Evolutionary conservation across 2,113 vertebrate species (phyloP).

Genomic region (Agelaius tricolor): DNA sequence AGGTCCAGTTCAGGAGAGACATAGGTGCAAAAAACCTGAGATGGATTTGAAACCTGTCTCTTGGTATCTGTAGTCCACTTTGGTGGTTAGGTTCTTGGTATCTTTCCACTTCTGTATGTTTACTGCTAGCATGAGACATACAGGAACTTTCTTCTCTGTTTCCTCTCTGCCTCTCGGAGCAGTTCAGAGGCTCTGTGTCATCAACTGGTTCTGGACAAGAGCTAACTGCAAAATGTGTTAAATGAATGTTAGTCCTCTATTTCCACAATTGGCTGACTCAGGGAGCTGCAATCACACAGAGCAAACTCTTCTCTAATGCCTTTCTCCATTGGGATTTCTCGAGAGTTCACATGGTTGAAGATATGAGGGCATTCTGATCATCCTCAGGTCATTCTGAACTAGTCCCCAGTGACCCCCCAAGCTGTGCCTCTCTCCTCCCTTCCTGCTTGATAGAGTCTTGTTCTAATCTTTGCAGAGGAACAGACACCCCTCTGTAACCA

Average conservation of each 20-base stretch:
- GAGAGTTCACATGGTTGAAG: not conserved
- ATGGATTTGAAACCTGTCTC: not conserved
- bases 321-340: not conserved
- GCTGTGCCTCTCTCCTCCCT: not conserved
- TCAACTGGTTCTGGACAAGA: not conserved
- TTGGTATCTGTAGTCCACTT: not conserved
- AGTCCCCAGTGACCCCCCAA: not conserved
- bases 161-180: not conserved
- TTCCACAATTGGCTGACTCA: not conserved
- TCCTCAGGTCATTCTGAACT: not conserved
- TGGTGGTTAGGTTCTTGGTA: too few relatives aligned
- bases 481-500: not conserved
- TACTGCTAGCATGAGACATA: not conserved
- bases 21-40: not conserved
- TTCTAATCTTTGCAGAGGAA: not conserved
- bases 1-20: not conserved
- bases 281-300: not conserved
- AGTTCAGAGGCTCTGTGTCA: not conserved
- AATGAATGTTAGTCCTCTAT: not conserved
- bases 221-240: not conserved
- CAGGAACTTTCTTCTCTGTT: not conserved
- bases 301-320: not conserved
- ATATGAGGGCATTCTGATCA: fast-evolving
- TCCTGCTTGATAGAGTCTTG: not conserved
- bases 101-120: not conserved